phyloP scores from a whole-genome alignment of 2,113 vertebrate genomes.

The Perca flavescens region DNA sequence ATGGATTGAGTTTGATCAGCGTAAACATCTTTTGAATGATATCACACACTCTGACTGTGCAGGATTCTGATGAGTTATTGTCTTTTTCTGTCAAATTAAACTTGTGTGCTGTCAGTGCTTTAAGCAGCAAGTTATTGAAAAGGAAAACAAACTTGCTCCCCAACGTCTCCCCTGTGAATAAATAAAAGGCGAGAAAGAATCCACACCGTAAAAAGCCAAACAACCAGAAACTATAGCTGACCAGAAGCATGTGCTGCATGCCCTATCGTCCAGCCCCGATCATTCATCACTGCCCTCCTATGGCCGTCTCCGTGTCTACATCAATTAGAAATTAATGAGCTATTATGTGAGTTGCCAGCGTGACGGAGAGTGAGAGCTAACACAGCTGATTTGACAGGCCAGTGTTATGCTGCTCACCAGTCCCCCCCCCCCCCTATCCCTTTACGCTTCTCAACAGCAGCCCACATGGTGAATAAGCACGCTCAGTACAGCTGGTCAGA shows the following conservation, averaged over 20 bases:
- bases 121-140: conserved; percentile 10
- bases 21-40: conserved; percentile 25
- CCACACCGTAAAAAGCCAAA: conserved; percentile 1
- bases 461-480: conserved; percentile 59
- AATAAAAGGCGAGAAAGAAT: conserved; percentile 14
- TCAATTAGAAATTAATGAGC: conserved; percentile 63
- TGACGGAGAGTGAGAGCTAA: conserved; percentile 43
- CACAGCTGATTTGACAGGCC: conserved; percentile 65
- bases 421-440: background rate
- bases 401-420: conserved; percentile 47
- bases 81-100: conserved; percentile 43
- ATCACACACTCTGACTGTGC: conserved; percentile 18
- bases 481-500: conserved; percentile 66
- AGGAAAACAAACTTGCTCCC: background rate
- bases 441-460: conserved; percentile 36
- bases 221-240: conserved; percentile 21
- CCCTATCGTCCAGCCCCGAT: background rate
- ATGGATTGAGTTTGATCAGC: conserved; percentile 20
- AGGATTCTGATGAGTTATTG: conserved; percentile 29
- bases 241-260: conserved; percentile 26
- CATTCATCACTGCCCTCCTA: conserved; percentile 50
- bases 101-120: conserved; percentile 18
- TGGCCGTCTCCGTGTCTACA: conserved; percentile 46
- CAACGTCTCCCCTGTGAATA: background rate
- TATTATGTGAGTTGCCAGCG: conserved; percentile 52